A percentile compares a stretch with the other conserved stretches of the same genome.
These are phyloP conservation scores for Tenthredo mesomela DNA, from an alignment of 2,888 invertebrate genomes.

Conservation along the genomic window DNA sequence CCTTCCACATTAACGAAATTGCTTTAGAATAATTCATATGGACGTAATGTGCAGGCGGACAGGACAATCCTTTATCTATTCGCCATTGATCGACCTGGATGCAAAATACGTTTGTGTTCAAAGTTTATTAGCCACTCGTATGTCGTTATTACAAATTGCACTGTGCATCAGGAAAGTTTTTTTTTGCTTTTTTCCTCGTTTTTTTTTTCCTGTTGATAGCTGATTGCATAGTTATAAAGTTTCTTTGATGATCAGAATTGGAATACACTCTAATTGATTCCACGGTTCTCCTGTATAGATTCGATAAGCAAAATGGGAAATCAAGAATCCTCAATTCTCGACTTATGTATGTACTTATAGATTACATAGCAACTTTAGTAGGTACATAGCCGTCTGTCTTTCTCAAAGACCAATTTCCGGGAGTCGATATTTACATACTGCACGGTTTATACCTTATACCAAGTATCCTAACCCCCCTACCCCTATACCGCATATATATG, in stretches of 20 bases:
- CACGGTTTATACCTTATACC: neutral
- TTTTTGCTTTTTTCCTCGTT: neutral
- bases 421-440: conserved; percentile 72
- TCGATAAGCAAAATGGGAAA: conserved; percentile 51
- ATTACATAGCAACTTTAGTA: conserved; percentile 23
- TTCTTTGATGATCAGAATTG: neutral
- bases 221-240: neutral
- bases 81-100: neutral
- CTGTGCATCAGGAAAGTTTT: neutral
- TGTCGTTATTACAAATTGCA: neutral
- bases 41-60: neutral
- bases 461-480: neutral
- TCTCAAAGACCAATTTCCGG: conserved; percentile 76
- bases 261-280: neutral
- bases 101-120: neutral
- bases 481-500: neutral
- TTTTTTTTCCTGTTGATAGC: neutral
- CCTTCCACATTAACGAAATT: neutral
- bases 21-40: conserved; percentile 16
- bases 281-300: neutral
- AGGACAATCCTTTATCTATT: neutral
- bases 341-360: neutral
- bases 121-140: conserved; percentile 17
- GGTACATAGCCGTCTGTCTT: conserved; percentile 38
- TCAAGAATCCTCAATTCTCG: conserved; percentile 46